Evolutionary conservation across 2,797 vertebrate species (phyloP), one percentile per base, ranked within the genome.

Genomic region (Graptemys geographica): DNA sequence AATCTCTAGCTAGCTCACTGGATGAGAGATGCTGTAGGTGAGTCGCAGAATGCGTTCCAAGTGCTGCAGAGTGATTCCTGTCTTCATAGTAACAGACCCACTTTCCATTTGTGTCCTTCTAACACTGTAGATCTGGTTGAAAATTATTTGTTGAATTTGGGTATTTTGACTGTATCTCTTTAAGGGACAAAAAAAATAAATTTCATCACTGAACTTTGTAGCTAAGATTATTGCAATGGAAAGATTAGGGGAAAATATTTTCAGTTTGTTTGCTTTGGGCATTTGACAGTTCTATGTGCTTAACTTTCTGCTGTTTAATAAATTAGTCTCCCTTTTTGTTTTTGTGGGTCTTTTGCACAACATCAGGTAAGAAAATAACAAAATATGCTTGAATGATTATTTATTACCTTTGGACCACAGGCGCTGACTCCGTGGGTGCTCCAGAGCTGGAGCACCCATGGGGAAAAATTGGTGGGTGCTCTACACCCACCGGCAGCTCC

Each of bases 41-140:
- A 88, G 81, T 53, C 56, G 53, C 27, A 65, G 33, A n/a, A 65
- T 16, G 33, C 2, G 4, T 41, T 72, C 65, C 19, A 41, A 37
- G 69, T 41, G 37, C 69, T 72, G n/a, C 10, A 72, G 69, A 41
- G 31, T 76, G 65, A 86, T 84, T 83, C 1, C 1, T 1, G 5
- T 8, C 3, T 15, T 47, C 56, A 52, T 1, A 57, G 9, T 12
- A 15, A 6, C 41, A 85, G 7, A 78, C 89, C 80, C 65, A 49
- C 4, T 47, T 84, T 79, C 87, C 82, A 23, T 8, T 76, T 0
- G 1, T 41, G 3, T 85, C 83, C 0, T 0, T 37, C 65, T 21
- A 25, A 12, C 69, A 18, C 5, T 2, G 2, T 41, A 52, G 80
- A 5, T 5, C 74, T 11, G 15, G 19, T 31, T 89, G 47, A 91